A percentile compares a stretch with the other conserved stretches of the same genome.
Evolutionary conservation across 2,888 invertebrate genomes (phyloP).

Genomic region (Amiota mariae): DNA sequence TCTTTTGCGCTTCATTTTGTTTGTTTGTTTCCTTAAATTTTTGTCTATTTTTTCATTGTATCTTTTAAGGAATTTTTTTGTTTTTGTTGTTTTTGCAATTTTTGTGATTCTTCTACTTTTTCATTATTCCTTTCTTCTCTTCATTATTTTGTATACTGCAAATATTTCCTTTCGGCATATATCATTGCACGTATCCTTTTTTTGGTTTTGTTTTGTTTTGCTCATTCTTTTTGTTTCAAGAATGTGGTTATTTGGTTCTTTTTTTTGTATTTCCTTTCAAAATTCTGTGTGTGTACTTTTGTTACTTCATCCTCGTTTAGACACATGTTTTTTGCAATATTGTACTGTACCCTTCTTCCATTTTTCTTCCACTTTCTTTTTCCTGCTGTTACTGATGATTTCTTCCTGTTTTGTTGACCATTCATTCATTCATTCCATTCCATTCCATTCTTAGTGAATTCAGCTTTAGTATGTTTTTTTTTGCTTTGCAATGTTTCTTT

Average conservation of each 20-base stretch:
- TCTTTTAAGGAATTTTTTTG: not conserved
- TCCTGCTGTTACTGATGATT: slow-evolving; percentile 33
- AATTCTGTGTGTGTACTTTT: slow-evolving; percentile 28
- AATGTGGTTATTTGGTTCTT: slow-evolving; percentile 28
- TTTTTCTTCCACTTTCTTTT: slow-evolving; percentile 1
- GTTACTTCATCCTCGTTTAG: slow-evolving; percentile 49
- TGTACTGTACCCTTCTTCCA: slow-evolving; percentile 41
- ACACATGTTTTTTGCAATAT: slow-evolving; percentile 45
- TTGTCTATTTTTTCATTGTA: slow-evolving; percentile 19
- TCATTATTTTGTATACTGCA: slow-evolving; percentile 14
- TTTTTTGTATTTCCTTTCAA: slow-evolving; percentile 27
- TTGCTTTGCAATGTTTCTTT: slow-evolving; percentile 44
- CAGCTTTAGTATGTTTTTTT: slow-evolving; percentile 22
- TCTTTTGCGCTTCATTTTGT: slow-evolving; percentile 42
- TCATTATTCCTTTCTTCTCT: not conserved
- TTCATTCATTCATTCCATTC: too few species aligned
- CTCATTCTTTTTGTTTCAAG: slow-evolving; percentile 17
- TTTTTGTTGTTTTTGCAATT: not conserved
- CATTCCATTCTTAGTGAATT: not conserved
- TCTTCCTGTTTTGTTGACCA: slow-evolving; percentile 23
- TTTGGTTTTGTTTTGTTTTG: not conserved
- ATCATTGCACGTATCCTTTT: slow-evolving; percentile 23
- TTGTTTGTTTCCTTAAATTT: slow-evolving; percentile 21
- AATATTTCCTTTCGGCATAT: slow-evolving; percentile 29
- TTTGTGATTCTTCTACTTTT: slow-evolving; percentile 2